These are phyloP conservation scores for Crypturellus tataupa DNA, from an alignment of 2,797 vertebrate species.

Conservation along the genomic window DNA sequence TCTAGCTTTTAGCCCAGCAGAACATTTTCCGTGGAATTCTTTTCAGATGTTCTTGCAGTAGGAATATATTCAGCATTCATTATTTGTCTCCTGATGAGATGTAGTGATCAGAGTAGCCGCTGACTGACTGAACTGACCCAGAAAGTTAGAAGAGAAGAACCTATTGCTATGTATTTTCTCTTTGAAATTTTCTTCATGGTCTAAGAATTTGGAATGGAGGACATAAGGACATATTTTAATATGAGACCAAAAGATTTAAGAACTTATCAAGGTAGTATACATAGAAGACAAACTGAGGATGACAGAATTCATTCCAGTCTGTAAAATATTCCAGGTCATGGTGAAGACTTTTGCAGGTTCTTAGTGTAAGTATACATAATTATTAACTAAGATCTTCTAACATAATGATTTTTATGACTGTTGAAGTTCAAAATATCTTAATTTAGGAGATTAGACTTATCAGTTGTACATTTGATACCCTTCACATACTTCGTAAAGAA, in stretches of 20 bases:
- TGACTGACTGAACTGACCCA: background rate
- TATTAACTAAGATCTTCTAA: background rate
- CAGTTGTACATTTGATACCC: background rate
- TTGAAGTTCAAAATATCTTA: background rate
- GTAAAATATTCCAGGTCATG: background rate
- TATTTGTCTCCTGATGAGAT: background rate
- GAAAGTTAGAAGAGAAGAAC: background rate
- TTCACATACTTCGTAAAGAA: background rate
- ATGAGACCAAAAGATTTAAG: background rate
- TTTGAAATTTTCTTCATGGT: background rate
- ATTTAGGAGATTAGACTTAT: background rate
- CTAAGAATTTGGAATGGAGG: background rate
- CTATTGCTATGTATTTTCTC: background rate
- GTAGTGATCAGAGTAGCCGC: background rate
- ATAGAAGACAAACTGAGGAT: background rate
- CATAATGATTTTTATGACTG: background rate
- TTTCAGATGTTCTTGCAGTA: background rate
- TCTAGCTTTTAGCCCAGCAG: background rate
- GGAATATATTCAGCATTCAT: background rate
- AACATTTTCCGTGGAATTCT: background rate
- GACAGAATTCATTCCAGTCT: background rate
- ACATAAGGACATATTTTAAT: background rate
- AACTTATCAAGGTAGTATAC: rapidly evolving
- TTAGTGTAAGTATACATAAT: background rate
- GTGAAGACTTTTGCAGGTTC: background rate